These are phyloP conservation scores for Chroicocephalus ridibundus DNA, from an alignment of 2,113 vertebrate genomes.

Conservation along the genomic window DNA sequence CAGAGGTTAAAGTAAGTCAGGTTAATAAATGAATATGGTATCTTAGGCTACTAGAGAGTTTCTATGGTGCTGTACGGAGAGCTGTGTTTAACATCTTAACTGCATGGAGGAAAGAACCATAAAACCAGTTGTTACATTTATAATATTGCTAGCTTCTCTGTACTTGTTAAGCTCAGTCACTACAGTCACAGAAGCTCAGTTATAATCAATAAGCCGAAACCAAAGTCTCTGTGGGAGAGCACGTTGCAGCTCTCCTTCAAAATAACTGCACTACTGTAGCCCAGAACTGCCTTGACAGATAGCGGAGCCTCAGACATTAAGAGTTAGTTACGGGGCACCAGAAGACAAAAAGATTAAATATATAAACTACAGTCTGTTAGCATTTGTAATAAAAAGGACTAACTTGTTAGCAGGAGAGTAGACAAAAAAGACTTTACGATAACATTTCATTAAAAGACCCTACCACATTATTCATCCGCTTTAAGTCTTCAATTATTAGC, in stretches of 20 bases:
- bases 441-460: rapidly evolving
- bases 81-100: background rate
- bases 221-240: background rate
- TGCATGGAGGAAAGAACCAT: background rate
- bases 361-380: background rate
- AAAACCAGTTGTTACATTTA: background rate
- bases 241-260: background rate
- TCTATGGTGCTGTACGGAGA: background rate
- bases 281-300: background rate
- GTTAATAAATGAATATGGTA: background rate
- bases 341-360: background rate
- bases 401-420: background rate
- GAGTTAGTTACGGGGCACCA: background rate
- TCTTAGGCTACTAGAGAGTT: background rate
- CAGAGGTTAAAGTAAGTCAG: background rate
- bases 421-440: background rate
- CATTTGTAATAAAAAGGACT: background rate
- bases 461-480: background rate
- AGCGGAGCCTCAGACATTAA: background rate
- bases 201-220: background rate
- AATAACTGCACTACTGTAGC: background rate
- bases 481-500: background rate
- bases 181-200: background rate
- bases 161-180: background rate
- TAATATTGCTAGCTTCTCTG: background rate